phyloP scores from a whole-genome alignment of 2,113 vertebrate genomes.

The Corythornis cristatus region DNA sequence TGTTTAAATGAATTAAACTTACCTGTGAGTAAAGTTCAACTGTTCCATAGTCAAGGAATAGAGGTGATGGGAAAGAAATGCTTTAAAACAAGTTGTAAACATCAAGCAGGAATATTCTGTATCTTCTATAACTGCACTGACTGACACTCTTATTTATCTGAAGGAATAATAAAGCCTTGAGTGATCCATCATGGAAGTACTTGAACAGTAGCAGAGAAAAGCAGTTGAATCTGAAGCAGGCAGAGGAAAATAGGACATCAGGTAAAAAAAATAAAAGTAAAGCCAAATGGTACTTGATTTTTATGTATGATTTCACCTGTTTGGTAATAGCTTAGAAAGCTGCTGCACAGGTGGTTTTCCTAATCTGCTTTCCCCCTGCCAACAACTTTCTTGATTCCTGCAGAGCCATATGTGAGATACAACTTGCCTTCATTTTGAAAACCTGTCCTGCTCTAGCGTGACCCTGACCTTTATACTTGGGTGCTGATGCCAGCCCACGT shows the following conservation, averaged over 20 bases:
- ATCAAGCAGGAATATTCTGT: neutral
- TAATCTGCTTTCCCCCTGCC: neutral
- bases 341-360: neutral
- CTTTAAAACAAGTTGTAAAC: neutral
- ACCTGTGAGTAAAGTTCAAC: neutral
- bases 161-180: slow-evolving; percentile 95
- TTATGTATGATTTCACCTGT: rapidly evolving
- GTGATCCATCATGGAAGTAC: slow-evolving; percentile 89
- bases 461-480: neutral
- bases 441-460: neutral
- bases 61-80: neutral
- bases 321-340: neutral
- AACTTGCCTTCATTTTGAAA: neutral
- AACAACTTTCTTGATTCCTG: neutral
- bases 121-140: neutral
- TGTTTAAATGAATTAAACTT: neutral
- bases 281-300: neutral
- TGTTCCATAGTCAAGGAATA: neutral
- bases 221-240: slow-evolving; percentile 85
- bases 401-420: neutral
- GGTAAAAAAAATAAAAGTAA: slow-evolving; percentile 73
- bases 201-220: slow-evolving; percentile 92
- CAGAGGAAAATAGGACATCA: slow-evolving; percentile 87
- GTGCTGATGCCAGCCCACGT: neutral
- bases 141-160: neutral